Evolutionary conservation across 2,113 vertebrate genomes (phyloP), one percentile per base, ranked within the genome.

Genomic region (Enhydra lutris): DNA sequence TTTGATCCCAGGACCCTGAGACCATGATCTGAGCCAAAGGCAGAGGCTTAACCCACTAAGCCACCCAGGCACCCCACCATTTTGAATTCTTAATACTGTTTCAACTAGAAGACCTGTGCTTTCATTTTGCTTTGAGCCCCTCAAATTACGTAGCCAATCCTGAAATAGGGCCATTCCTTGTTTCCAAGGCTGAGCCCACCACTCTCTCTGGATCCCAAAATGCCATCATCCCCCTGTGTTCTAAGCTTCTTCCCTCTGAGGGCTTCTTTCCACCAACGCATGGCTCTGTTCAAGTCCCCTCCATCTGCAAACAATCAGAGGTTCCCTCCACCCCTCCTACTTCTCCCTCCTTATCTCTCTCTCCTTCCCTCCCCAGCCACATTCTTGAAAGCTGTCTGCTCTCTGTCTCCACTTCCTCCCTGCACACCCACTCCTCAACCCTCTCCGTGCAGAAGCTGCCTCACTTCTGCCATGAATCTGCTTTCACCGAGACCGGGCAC

Each of bases 221-320:
- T 61, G 12, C 24, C 52, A 14, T 3, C 14, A 23, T 9, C 1
- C 18, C 57, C 42, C 20, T 1, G 34, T 1, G 7, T 26, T n/a
- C 78, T 52, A 83, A 23, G 12, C 18, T 57, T 36, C 47, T 47
- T 74, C 71, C 29, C 24, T 61, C 61, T 57, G 74, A 3, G 0
- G 55, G 65, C 18, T 57, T 65, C 71, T 57, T 31, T 13, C 89
- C 61, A 42, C 42, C 34, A 6, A 13, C 0, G 0, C 0, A 9
- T 11, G 13, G 0, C 13, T 39, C 69, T 89, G 3, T 29, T 71
- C 69, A 20, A 36, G 11, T 59, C 24, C 65, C 18, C 45, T 63
- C 55, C 65, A 24, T 36, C 47, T 52, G 79, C 76, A 82, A 67
- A n/a, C 36, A 34, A 18, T 80, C 45, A 10, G 80, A 76, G 18